phyloP scores from a whole-genome alignment of 2,888 invertebrate species.

The Cephus spinipes region DNA sequence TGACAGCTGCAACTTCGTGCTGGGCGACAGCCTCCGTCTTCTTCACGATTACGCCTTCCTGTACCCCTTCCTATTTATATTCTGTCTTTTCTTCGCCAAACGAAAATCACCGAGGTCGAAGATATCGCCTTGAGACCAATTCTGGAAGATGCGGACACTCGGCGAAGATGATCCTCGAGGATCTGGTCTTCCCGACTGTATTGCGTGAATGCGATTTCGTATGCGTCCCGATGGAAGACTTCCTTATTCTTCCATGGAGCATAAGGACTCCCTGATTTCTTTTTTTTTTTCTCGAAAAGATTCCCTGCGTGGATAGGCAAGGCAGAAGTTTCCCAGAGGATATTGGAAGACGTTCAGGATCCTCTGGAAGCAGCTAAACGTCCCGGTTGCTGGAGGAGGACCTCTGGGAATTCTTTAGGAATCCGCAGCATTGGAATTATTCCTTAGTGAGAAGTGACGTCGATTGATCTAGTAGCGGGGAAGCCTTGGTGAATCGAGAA shows the following conservation, averaged over 20 bases:
- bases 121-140: not conserved
- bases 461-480: not conserved
- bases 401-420: not conserved
- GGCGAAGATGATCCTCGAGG: not conserved
- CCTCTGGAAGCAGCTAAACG: not conserved
- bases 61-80: not conserved
- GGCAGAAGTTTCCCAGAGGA: not conserved
- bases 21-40: constrained; percentile 27
- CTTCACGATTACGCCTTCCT: not conserved
- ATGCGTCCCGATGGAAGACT: not conserved
- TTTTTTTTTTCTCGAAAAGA: not conserved
- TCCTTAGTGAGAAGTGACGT: not conserved
- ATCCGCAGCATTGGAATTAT: not conserved
- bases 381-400: not conserved
- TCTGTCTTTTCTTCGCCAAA: not conserved
- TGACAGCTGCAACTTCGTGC: constrained; percentile 25
- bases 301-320: not conserved
- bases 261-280: not conserved
- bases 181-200: not conserved
- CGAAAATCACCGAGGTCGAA: not conserved
- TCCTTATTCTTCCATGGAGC: not conserved
- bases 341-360: not conserved
- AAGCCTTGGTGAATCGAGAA: not conserved
- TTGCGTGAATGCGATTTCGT: not conserved
- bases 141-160: not conserved